Conservation (phyloP, 2,113 vertebrate species). For the Larimichthys crocea region DNA sequence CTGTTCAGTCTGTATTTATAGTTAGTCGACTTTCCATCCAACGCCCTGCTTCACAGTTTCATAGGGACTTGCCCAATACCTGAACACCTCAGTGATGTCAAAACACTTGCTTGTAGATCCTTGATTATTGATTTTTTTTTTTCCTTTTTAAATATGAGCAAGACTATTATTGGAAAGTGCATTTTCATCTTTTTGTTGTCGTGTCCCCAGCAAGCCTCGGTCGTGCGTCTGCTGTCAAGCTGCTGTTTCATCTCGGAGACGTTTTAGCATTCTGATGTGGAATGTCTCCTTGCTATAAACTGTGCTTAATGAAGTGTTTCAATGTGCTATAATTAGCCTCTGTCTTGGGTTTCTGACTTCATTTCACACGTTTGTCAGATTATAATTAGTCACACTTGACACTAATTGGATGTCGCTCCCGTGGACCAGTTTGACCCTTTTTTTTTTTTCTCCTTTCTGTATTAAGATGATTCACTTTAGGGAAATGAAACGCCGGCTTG, state of each 20-base stretch:
- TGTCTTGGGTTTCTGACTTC: slow-evolving; percentile 82
- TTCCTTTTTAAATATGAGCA: no score
- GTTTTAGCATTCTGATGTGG: slow-evolving; percentile 70
- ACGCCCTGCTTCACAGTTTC: not conserved
- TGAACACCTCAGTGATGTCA: slow-evolving; percentile 37
- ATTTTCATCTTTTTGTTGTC: slow-evolving; percentile 16
- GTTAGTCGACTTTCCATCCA: not conserved
- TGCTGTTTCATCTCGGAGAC: slow-evolving; percentile 51
- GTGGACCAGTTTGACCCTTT: slow-evolving; percentile 79
- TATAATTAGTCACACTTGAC: slow-evolving; percentile 84
- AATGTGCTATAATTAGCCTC: slow-evolving; percentile 82
- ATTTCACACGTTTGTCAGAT: slow-evolving; percentile 84
- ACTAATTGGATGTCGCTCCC: slow-evolving; percentile 83
- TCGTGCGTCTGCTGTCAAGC: slow-evolving; percentile 30
- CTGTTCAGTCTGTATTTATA: slow-evolving; percentile 4
- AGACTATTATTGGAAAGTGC: slow-evolving; percentile 19
- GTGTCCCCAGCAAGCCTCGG: slow-evolving; percentile 27
- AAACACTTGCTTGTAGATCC: not conserved
- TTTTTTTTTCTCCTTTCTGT: slow-evolving; percentile 36
- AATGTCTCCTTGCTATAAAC: slow-evolving; percentile 75
- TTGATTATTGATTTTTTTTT: not conserved
- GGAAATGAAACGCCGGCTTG: slow-evolving; percentile 69
- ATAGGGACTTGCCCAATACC: slow-evolving; percentile 21
- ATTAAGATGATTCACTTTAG: slow-evolving; percentile 74
- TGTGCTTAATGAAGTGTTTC: slow-evolving; percentile 81